Evolutionary conservation across 2,797 vertebrate species (phyloP).

Genomic region (Pseudomugil tenellus): DNA sequence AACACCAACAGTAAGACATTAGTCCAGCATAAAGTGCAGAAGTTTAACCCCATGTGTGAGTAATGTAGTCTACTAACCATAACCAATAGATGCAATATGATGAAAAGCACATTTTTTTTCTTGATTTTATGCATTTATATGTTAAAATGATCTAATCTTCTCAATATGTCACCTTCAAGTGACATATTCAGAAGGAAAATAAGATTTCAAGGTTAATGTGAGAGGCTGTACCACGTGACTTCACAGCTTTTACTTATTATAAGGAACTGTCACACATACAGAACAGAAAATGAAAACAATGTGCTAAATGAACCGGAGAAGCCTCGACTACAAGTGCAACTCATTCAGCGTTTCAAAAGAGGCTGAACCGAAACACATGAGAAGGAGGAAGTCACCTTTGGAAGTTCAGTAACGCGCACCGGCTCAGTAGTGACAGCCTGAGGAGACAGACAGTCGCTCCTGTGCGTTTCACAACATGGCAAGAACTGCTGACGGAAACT

Average conservation of each 20-base stretch:
- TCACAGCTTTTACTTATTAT: neutral
- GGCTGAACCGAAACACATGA: conserved; percentile 42
- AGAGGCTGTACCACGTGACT: neutral
- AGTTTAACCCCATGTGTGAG: no score
- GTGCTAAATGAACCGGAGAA: conserved; percentile 1
- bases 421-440: conserved; percentile 40
- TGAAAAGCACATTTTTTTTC: no score
- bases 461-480: conserved; percentile 59
- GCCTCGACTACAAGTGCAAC: neutral
- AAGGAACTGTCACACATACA: conserved; percentile 1
- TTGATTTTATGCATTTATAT: no score
- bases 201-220: no score
- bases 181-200: no score
- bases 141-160: no score
- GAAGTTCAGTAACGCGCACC: conserved; percentile 34
- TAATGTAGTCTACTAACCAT: no score
- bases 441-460: conserved; percentile 13
- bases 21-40: neutral
- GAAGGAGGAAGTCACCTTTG: conserved; percentile 75
- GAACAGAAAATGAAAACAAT: conserved; percentile 30
- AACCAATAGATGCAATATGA: no score
- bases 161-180: no score
- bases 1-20: neutral
- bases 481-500: conserved; percentile 43
- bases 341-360: conserved; percentile 7